A percentile compares a stretch with the other conserved stretches of the same genome.
Evolutionary conservation across 2,888 invertebrate species (phyloP).

Genomic region (Empis stercorea): DNA sequence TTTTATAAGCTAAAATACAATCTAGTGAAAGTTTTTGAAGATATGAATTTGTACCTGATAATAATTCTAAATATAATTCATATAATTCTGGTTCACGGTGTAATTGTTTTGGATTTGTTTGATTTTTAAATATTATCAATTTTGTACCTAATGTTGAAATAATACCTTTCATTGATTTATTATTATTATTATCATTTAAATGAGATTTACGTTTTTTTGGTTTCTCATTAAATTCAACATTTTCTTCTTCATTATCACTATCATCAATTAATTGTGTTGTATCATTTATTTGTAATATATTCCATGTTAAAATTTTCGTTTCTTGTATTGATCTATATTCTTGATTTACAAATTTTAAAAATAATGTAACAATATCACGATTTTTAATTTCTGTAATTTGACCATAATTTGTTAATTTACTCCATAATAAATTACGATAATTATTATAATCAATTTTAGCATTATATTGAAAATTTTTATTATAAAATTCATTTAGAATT

Average conservation of each 20-base stretch:
- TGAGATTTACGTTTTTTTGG: slow-evolving; percentile 8
- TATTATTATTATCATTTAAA: slow-evolving; percentile 11
- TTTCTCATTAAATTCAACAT: slow-evolving; percentile 22
- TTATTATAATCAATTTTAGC: slow-evolving; percentile 56
- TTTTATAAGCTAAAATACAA: slow-evolving; percentile 76
- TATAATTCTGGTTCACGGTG: slow-evolving; percentile 63
- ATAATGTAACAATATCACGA: slow-evolving; percentile 63
- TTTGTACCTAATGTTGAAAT: slow-evolving; percentile 44
- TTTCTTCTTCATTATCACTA: slow-evolving; percentile 31
- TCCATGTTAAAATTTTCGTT: slow-evolving; percentile 42
- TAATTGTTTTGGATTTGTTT: slow-evolving; percentile 68
- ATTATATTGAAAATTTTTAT: background rate
- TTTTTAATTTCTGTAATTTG: slow-evolving; percentile 69
- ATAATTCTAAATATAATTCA: slow-evolving; percentile 62
- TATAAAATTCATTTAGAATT: background rate
- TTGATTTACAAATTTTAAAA: slow-evolving; percentile 56
- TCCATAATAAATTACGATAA: slow-evolving; percentile 70
- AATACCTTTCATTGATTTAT: slow-evolving; percentile 9
- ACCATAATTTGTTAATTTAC: slow-evolving; percentile 59
- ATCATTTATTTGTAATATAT: slow-evolving; percentile 35
- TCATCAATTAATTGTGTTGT: slow-evolving; percentile 27
- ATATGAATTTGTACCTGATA: slow-evolving; percentile 62
- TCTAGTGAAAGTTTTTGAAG: slow-evolving; percentile 77
- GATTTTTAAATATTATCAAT: slow-evolving; percentile 62
- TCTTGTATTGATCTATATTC: slow-evolving; percentile 49